Percentiles rank a stretch among this genome's conserved stretches.
Evolutionary conservation across 1,140 invertebrate species (phyloP).

Genomic region (Phthorimaea operculella): DNA sequence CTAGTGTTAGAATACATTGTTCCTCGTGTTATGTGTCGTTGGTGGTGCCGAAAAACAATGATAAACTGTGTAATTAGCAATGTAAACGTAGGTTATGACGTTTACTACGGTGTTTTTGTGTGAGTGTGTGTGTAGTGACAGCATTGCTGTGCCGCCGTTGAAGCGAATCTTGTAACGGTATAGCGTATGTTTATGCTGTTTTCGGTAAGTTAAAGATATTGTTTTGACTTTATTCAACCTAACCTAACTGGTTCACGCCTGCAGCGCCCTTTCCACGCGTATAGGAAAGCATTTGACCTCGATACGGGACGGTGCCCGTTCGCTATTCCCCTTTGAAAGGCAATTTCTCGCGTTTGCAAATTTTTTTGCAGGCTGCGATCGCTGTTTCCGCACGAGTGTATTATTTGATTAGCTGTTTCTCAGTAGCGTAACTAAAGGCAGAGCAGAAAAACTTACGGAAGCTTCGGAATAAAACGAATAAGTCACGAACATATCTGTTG

Average conservation of each 20-base stretch:
- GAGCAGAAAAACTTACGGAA: neutral
- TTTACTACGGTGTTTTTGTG: slow-evolving; percentile 54
- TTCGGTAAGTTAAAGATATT: slow-evolving; percentile 50
- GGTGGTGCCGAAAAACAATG: slow-evolving; percentile 38
- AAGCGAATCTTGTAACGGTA: slow-evolving; percentile 63
- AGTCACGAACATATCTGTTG: too few species aligned
- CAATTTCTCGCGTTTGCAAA: slow-evolving; percentile 25
- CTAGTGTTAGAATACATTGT: slow-evolving; percentile 40
- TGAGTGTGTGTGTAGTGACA: slow-evolving; percentile 52
- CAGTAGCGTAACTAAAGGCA: neutral
- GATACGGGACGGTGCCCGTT: slow-evolving; percentile 29
- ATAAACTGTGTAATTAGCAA: slow-evolving; percentile 51
- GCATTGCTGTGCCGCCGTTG: slow-evolving; percentile 55
- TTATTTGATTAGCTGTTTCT: slow-evolving; percentile 22
- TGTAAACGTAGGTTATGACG: slow-evolving; percentile 62
- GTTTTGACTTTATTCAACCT: slow-evolving; percentile 40
- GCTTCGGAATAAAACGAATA: neutral
- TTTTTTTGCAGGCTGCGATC: slow-evolving; percentile 16
- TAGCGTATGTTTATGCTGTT: slow-evolving; percentile 42
- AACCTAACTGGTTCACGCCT: slow-evolving; percentile 37
- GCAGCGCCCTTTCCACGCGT: slow-evolving; percentile 20
- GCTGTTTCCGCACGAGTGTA: slow-evolving; percentile 18
- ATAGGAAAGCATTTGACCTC: slow-evolving; percentile 34
- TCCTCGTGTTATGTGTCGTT: slow-evolving; percentile 43
- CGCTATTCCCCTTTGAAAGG: slow-evolving; percentile 35